These are phyloP conservation scores for Pangasius mekongensis DNA, from an alignment of 2,797 vertebrate species.

Conservation along the genomic window DNA sequence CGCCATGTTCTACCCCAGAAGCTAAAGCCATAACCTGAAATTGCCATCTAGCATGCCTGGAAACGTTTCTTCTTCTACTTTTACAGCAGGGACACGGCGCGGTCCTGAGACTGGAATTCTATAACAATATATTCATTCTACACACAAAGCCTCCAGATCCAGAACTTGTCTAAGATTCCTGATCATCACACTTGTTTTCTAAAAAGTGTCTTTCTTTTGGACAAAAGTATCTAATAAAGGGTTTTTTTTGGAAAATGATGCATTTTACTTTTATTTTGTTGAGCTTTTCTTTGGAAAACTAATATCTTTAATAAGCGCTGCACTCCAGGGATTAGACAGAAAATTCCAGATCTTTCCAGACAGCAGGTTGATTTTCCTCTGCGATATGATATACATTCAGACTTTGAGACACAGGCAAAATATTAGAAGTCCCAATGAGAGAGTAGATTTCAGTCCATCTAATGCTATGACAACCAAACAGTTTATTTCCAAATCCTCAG, in stretches of 20 bases:
- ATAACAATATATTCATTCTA: constrained; percentile 63
- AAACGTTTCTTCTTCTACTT: constrained; percentile 44
- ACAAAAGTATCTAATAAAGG: constrained; percentile 69
- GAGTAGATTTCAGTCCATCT: background rate
- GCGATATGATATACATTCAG: background rate
- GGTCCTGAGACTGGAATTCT: constrained; percentile 66
- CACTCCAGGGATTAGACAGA: background rate
- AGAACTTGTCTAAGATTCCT: constrained; percentile 67
- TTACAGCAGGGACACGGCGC: constrained; percentile 50
- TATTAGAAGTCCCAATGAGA: background rate
- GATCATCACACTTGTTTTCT: constrained; percentile 70
- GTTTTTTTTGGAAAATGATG: constrained; percentile 59
- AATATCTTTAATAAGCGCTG: background rate
- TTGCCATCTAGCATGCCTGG: constrained; percentile 70
- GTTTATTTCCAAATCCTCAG: background rate
- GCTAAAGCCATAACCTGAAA: constrained; percentile 68
- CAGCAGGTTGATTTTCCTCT: background rate
- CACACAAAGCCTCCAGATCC: constrained; percentile 69
- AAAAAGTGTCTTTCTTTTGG: constrained; percentile 74
- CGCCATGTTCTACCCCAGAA: constrained; percentile 98
- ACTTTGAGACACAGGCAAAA: background rate
- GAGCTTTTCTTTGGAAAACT: background rate
- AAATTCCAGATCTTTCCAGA: constrained; percentile 9
- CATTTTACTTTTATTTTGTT: background rate
- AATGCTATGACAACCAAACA: background rate